Evolutionary conservation across 1,140 invertebrate genomes (phyloP).

Genomic region (Brevipalpus yothersi): DNA sequence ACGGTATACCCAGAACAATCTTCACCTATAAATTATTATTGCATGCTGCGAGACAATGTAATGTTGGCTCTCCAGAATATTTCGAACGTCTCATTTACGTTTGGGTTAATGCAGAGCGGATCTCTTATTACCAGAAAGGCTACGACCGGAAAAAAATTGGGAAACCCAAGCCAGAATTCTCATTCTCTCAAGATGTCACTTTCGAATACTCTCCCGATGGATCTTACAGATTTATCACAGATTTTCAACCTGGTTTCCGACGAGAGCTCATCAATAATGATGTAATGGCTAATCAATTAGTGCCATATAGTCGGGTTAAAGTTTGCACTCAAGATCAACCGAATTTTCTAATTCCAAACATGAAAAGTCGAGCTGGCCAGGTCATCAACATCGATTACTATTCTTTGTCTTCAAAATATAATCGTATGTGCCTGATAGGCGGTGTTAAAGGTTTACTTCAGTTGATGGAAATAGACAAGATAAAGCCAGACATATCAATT

Average conservation of each 20-base stretch:
- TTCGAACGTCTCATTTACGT: slow-evolving; percentile 6
- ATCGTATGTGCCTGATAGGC: slow-evolving; percentile 42
- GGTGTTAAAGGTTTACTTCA: slow-evolving; percentile 42
- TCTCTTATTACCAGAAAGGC: background rate
- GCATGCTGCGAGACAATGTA: slow-evolving; percentile 46
- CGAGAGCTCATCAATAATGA: background rate
- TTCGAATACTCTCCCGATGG: background rate
- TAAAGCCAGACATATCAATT: slow-evolving; percentile 47
- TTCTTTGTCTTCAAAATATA: background rate
- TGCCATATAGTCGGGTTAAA: background rate
- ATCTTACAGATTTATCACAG: background rate
- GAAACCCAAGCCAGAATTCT: background rate
- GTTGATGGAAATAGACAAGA: slow-evolving; percentile 36
- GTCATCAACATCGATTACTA: slow-evolving; percentile 7
- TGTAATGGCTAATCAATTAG: background rate
- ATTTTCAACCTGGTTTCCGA: too few species aligned
- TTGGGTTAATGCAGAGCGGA: background rate
- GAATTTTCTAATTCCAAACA: background rate
- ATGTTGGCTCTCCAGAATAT: slow-evolving; percentile 28
- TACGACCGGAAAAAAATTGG: background rate
- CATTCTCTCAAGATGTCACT: background rate
- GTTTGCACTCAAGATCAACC: background rate
- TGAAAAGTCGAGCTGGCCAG: background rate
- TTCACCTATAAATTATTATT: slow-evolving; percentile 57
- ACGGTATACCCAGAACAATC: slow-evolving; percentile 29